Conservation (phyloP, 2,113 vertebrate species). For the Oreochromis niloticus region DNA sequence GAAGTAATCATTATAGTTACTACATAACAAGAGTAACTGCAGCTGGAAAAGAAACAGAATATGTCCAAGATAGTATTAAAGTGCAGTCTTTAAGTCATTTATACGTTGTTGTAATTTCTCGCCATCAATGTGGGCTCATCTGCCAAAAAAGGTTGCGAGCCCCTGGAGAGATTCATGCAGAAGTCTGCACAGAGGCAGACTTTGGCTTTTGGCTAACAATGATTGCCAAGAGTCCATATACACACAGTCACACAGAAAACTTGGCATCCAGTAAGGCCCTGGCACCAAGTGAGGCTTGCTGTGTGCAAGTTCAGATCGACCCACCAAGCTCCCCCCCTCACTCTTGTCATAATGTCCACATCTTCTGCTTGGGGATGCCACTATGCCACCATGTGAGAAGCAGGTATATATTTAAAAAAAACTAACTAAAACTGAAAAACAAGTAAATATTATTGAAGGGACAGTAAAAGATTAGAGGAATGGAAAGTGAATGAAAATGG, state of each 20-base stretch:
- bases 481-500: not conserved
- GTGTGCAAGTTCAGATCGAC: not conserved
- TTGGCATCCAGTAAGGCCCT: not conserved
- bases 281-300: not conserved
- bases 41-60: not conserved
- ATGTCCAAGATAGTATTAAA: not conserved
- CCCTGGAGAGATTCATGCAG: not conserved
- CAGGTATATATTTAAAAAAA: fast-evolving
- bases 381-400: not conserved
- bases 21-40: not conserved
- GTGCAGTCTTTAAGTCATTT: not conserved
- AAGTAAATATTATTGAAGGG: not conserved
- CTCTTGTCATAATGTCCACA: not conserved
- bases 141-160: not conserved
- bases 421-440: not conserved
- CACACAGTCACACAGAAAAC: not conserved
- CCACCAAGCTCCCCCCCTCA: not conserved
- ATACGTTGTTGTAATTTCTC: not conserved
- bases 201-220: not conserved
- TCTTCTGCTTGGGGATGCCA: not conserved
- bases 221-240: not conserved
- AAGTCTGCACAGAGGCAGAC: constrained; percentile 2
- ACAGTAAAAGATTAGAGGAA: not conserved
- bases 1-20: not conserved
- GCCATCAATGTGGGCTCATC: not conserved